Base-by-base conservation (phyloP, 2,797 vertebrate species). In the Buphagus erythrorhynchus region DNA sequence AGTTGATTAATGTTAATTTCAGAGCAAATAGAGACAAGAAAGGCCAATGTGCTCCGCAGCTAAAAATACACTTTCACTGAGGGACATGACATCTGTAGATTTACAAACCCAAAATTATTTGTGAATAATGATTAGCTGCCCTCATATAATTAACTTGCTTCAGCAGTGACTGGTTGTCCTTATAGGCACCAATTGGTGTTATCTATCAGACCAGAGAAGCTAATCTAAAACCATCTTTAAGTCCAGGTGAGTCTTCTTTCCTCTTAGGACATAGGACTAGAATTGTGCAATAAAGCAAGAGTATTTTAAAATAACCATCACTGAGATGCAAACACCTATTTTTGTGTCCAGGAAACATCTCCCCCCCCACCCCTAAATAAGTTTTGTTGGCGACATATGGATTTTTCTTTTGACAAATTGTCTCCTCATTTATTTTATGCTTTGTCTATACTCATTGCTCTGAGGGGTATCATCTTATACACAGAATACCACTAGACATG, bases 1-100 rank as follows among this genome's bases (percentile, higher is more conserved):
- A 95, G 80, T 86, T 97, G 97, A 98, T 98, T 97, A 97, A 97
- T 95, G 95, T 96, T 97, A 95, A 97, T 97, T 97, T 98, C 95
- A 97, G 88, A 95, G 88, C 96, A 98, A 97, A 97, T 83, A 98
- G 81, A 96, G 91, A 91, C 86, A 93, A 72, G 92, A 96, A 96
- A 97, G 87, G 38, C 89, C 85, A 88, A 72, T 57, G 77, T 72
- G 83, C 90, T 94, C 52, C 75, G 77, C 66, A 73, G 82, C 90
- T 97, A 96, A 97, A 97, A 97, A 96, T 97, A 97, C 57, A 63
- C 84, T 68, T 48, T 66, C 71, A 65, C 26, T 59, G 48, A 91
- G 67, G 93, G 80, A 92, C 69, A 89, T 91, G 87, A 96, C 93
- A 97, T 94, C 88, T 95, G 57, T 88, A 88, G 66, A 88, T 91